phyloP scores from a whole-genome alignment of 92 coral and sea anemone species.

The Chrysogorgia sp. region DNA sequence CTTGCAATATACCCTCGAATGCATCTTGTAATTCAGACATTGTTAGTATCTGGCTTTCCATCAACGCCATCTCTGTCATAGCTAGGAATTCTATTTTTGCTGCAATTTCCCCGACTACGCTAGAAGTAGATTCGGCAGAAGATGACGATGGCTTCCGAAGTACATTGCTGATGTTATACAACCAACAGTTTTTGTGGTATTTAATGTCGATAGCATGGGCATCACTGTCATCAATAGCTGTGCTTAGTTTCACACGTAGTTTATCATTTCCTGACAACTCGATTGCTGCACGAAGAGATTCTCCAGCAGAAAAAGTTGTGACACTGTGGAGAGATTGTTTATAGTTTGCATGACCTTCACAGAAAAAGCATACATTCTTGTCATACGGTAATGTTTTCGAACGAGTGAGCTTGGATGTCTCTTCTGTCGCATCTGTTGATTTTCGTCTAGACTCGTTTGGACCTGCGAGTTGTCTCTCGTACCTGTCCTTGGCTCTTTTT shows the following conservation, averaged over 20 bases:
- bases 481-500: slow-evolving; percentile 54
- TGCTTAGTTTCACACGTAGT: slow-evolving; percentile 57
- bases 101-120: slow-evolving; percentile 55
- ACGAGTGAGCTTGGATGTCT: slow-evolving; percentile 52
- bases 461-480: slow-evolving; percentile 65
- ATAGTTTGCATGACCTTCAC: slow-evolving; percentile 63
- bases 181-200: slow-evolving; percentile 67
- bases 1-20: slow-evolving; percentile 54
- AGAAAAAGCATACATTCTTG: slow-evolving; percentile 67
- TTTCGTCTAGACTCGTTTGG: slow-evolving; percentile 59
- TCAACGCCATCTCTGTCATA: slow-evolving; percentile 37
- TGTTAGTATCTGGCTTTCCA: slow-evolving; percentile 47
- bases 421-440: slow-evolving; percentile 42
- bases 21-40: slow-evolving; percentile 65
- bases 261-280: slow-evolving; percentile 50
- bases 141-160: slow-evolving; percentile 52
- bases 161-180: slow-evolving; percentile 60
- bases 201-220: slow-evolving; percentile 70
- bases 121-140: slow-evolving; percentile 13
- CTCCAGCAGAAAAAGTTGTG: slow-evolving; percentile 59
- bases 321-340: slow-evolving; percentile 52
- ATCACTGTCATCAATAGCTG: slow-evolving; percentile 65
- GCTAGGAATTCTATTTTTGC: slow-evolving; percentile 71
- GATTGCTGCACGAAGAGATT: slow-evolving; percentile 58
- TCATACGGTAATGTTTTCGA: slow-evolving; percentile 68